Evolutionary conservation across 2,113 vertebrate species (phyloP).

Genomic region (Mormoops blainvillei): DNA sequence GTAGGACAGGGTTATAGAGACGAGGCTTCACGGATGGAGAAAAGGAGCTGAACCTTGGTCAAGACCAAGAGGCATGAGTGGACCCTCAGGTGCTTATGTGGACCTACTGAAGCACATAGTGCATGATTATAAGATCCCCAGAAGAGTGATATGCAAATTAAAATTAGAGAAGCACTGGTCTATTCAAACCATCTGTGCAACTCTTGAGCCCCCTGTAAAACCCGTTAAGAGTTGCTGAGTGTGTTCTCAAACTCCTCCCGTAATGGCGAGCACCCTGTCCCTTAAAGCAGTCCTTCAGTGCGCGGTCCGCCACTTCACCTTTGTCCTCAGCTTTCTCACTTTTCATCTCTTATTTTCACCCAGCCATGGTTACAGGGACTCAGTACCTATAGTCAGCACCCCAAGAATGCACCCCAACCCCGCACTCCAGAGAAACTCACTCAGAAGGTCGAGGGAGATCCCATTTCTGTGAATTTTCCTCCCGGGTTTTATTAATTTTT

Average conservation of each 20-base stretch:
- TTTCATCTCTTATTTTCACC: not conserved
- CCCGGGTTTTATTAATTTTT: not conserved
- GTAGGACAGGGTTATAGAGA: not conserved
- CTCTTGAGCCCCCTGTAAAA: not conserved
- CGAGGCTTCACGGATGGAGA: not conserved
- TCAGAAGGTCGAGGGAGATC: not conserved
- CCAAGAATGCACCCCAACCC: not conserved
- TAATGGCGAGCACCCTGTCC: rapidly evolving
- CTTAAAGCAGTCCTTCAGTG: not conserved
- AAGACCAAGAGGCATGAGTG: not conserved
- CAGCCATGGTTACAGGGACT: not conserved
- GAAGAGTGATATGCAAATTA: not conserved
- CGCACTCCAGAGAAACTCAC: not conserved
- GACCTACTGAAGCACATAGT: not conserved
- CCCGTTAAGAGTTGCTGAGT: not conserved
- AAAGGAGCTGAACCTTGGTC: not conserved
- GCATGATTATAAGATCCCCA: not conserved
- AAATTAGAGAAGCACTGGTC: not conserved
- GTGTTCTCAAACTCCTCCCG: not conserved
- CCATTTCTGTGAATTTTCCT: not conserved
- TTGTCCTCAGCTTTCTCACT: not conserved
- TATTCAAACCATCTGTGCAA: not conserved
- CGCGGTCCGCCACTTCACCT: not conserved
- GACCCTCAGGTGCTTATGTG: not conserved
- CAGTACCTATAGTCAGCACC: not conserved